Conservation (phyloP, 2,113 vertebrate species). For the Alethe diademata region DNA sequence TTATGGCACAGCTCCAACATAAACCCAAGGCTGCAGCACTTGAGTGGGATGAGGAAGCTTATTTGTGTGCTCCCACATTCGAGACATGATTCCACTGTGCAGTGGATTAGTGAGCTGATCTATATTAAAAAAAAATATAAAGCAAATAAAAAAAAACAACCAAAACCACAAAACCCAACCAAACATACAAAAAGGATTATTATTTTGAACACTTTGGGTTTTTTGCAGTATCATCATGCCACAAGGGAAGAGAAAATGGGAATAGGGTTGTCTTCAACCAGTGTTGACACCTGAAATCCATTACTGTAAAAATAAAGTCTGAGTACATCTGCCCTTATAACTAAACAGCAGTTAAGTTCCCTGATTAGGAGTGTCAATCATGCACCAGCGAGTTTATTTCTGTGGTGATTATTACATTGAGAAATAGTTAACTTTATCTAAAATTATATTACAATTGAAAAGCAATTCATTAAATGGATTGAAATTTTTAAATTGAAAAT, state of each 20-base stretch:
- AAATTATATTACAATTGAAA: neutral
- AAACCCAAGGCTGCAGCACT: neutral
- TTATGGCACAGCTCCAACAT: slow-evolving; percentile 30
- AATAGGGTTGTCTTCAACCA: neutral
- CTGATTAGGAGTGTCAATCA: neutral
- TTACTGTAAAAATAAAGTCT: neutral
- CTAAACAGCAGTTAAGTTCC: neutral
- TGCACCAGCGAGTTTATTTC: neutral
- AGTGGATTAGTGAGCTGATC: neutral
- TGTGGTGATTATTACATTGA: neutral
- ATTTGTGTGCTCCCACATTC: neutral
- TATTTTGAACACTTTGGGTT: neutral
- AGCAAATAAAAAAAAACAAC: neutral
- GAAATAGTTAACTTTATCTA: neutral
- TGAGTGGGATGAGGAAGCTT: slow-evolving; percentile 21
- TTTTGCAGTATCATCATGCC: neutral
- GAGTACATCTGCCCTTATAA: neutral
- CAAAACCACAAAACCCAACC: neutral
- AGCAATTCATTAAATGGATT: neutral
- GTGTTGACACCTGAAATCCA: neutral
- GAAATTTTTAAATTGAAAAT: neutral
- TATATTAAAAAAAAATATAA: neutral
- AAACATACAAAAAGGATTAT: neutral
- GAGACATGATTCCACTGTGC: neutral
- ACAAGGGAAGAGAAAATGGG: neutral